A percentile compares a stretch with the other conserved stretches of the same genome.
Evolutionary conservation across 2,113 vertebrate genomes (phyloP).

Genomic region (Neodon shergylaensis): DNA sequence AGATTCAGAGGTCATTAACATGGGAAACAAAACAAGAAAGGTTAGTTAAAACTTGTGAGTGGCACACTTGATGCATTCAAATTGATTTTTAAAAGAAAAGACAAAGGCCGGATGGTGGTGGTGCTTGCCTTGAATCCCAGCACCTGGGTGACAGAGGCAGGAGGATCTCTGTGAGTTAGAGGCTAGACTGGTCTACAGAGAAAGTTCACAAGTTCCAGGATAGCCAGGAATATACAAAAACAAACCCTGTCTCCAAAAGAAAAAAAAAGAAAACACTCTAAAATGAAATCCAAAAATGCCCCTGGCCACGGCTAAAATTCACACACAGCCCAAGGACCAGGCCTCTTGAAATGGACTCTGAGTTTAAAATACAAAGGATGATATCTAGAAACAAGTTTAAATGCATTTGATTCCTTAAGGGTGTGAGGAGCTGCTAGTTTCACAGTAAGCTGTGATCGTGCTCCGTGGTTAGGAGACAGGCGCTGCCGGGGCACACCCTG

Average conservation of each 20-base stretch:
- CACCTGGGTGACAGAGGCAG: background rate
- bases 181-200: background rate
- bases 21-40: background rate
- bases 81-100: background rate
- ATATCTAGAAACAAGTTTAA: background rate
- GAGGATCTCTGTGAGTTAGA: background rate
- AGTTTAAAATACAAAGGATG: background rate
- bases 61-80: fast-evolving
- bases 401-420: background rate
- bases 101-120: background rate
- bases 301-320: fast-evolving
- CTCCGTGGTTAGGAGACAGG: fast-evolving
- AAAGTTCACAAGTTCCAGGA: background rate
- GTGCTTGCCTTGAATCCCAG: background rate
- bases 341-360: background rate
- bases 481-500: fast-evolving
- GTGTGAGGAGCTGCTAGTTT: background rate
- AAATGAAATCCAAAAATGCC: background rate
- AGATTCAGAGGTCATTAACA: background rate
- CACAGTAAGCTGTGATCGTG: fast-evolving
- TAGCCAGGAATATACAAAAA: background rate
- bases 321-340: background rate
- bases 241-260: background rate
- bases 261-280: background rate
- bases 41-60: fast-evolving